phyloP scores from a whole-genome alignment of 2,113 vertebrate genomes.

The Pangasianodon hypophthalmus region DNA sequence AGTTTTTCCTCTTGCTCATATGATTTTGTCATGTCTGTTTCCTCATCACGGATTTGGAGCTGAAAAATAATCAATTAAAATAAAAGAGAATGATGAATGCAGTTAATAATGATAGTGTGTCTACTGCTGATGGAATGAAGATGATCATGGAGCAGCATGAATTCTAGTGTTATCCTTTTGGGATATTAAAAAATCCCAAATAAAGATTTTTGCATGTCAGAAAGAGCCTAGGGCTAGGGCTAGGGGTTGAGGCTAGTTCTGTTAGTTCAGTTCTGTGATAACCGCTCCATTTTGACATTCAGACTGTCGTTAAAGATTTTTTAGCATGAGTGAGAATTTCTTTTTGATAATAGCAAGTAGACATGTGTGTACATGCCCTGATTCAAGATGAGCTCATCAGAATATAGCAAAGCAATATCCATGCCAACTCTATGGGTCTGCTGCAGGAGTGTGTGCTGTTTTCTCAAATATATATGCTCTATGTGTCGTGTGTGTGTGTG shows the following conservation, averaged over 20 bases:
- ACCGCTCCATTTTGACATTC: background rate
- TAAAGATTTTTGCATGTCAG: background rate
- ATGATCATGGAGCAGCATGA: background rate
- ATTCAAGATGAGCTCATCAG: slow-evolving; percentile 12
- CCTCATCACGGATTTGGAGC: background rate
- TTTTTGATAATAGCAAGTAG: slow-evolving; percentile 1
- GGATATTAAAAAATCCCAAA: background rate
- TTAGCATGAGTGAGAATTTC: slow-evolving; percentile 26
- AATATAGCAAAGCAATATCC: background rate
- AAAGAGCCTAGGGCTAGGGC: background rate
- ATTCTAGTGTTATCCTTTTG: background rate
- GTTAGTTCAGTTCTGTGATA: background rate
- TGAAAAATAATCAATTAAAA: slow-evolving; percentile 4
- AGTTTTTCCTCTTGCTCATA: background rate
- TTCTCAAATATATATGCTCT: background rate
- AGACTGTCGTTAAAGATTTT: slow-evolving; percentile 10
- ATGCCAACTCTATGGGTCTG: background rate
- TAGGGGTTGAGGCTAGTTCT: background rate
- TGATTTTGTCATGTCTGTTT: slow-evolving; percentile 22
- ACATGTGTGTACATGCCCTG: background rate
- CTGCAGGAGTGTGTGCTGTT: background rate
- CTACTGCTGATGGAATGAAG: background rate
- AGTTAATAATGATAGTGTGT: slow-evolving; percentile 61
- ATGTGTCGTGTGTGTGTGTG: background rate
- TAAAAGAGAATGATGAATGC: slow-evolving; percentile 51